A percentile compares a stretch with the other conserved stretches of the same genome.
phyloP scores from a whole-genome alignment of 2,113 vertebrate species.

The Elephantulus edwardii region DNA sequence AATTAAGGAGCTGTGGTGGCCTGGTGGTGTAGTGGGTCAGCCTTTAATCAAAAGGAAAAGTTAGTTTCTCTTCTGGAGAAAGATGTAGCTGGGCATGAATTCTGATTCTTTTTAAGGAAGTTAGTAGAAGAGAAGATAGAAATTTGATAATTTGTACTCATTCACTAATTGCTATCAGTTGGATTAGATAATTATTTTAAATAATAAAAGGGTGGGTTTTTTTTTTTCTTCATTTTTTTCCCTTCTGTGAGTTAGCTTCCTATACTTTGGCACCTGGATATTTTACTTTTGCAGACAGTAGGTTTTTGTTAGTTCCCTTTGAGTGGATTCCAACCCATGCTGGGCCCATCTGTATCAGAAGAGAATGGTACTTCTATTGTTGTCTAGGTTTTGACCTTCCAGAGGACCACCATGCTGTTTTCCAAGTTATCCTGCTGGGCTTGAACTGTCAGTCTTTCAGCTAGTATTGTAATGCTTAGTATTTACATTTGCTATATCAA shows the following conservation, averaged over 20 bases:
- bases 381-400: neutral
- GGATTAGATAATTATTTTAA: slow-evolving; percentile 34
- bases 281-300: neutral
- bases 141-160: neutral
- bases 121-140: neutral
- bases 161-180: too few species aligned
- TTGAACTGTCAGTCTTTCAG: neutral
- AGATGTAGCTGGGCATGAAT: too few species aligned
- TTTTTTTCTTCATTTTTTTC: neutral
- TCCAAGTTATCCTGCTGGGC: neutral
- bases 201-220: neutral
- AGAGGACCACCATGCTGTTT: neutral
- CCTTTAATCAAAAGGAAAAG: too few species aligned
- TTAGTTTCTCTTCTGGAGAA: too few species aligned
- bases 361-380: neutral
- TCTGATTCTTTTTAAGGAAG: neutral
- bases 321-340: neutral
- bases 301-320: neutral
- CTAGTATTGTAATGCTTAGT: neutral
- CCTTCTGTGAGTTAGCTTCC: neutral
- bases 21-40: too few species aligned
- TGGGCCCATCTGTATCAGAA: neutral
- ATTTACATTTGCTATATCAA: neutral
- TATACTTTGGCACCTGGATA: neutral
- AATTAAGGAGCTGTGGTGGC: neutral